These are phyloP conservation scores for Colinus virginianus DNA, from an alignment of 2,113 vertebrate species.

Conservation along the genomic window DNA sequence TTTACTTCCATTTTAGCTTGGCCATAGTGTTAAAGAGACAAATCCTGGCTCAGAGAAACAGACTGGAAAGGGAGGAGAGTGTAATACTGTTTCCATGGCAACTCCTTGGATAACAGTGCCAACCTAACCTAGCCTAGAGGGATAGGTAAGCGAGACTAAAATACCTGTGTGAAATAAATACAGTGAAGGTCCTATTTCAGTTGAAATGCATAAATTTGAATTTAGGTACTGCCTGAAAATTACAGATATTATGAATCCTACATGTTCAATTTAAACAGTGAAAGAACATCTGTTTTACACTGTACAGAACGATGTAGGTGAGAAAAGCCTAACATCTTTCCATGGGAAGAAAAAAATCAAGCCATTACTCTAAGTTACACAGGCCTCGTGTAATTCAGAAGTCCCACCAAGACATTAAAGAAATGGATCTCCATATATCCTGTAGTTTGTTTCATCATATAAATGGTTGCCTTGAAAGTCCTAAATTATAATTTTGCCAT, in stretches of 20 bases:
- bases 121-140: conserved; percentile 68
- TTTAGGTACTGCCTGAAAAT: conserved; percentile 47
- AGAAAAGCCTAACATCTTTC: background rate
- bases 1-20: conserved; percentile 70
- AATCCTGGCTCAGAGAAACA: conserved; percentile 49
- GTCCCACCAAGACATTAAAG: background rate
- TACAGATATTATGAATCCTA: conserved; percentile 38
- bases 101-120: conserved; percentile 70
- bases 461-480: background rate
- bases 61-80: conserved; percentile 38
- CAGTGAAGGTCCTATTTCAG: conserved; percentile 52
- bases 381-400: background rate
- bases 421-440: background rate
- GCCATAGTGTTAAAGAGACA: conserved; percentile 65
- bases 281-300: conserved; percentile 17
- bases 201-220: conserved; percentile 71
- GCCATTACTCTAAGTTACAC: background rate
- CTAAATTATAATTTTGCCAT: background rate
- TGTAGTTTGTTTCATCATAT: background rate
- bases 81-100: conserved; percentile 78
- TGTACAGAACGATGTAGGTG: background rate
- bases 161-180: conserved; percentile 65
- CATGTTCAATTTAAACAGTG: conserved; percentile 17
- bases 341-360: background rate
- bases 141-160: conserved; percentile 70